Evolutionary conservation across 1,140 invertebrate genomes (phyloP).

Genomic region (Rhyzopertha dominica): DNA sequence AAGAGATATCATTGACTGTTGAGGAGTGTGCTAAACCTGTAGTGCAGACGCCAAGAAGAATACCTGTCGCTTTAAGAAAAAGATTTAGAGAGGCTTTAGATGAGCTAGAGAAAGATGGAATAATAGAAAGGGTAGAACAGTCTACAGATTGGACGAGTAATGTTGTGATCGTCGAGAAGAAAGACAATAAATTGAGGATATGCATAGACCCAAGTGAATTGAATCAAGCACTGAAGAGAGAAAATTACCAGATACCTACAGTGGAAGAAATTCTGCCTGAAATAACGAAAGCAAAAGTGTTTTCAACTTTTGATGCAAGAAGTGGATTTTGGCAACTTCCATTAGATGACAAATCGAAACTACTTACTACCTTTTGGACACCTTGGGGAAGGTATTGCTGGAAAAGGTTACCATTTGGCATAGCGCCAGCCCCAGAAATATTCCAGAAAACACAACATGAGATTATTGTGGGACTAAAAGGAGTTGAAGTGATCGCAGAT

Average conservation of each 20-base stretch:
- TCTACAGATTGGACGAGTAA: constrained; percentile 48
- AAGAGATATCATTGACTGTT: constrained; percentile 3
- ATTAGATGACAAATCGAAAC: no score
- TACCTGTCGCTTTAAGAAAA: constrained; percentile 5
- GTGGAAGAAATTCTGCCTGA: constrained; percentile 41
- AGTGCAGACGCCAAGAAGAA: constrained; percentile 3
- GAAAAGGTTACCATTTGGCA: no score
- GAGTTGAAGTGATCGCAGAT: no score
- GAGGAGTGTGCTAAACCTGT: constrained; percentile 2
- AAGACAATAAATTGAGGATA: constrained; percentile 45
- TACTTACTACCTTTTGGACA: no score
- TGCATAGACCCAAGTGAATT: constrained; percentile 49
- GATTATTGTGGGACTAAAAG: no score
- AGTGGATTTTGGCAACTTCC: no score
- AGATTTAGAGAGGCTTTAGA: constrained; percentile 9
- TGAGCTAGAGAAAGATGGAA: constrained; percentile 1
- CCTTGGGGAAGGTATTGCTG: no score
- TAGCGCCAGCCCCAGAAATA: no score
- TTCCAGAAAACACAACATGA: no score
- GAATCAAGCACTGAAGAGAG: constrained; percentile 44
- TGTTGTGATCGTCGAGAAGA: constrained; percentile 44
- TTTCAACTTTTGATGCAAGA: constrained; percentile 6
- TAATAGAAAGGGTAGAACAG: constrained; percentile 17
- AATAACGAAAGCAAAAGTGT: constrained; percentile 22
- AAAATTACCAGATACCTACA: constrained; percentile 42